Evolutionary conservation across 2,888 invertebrate genomes (phyloP), one percentile per base, ranked within the genome.

Genomic region (Lasioglossum villosulum): DNA sequence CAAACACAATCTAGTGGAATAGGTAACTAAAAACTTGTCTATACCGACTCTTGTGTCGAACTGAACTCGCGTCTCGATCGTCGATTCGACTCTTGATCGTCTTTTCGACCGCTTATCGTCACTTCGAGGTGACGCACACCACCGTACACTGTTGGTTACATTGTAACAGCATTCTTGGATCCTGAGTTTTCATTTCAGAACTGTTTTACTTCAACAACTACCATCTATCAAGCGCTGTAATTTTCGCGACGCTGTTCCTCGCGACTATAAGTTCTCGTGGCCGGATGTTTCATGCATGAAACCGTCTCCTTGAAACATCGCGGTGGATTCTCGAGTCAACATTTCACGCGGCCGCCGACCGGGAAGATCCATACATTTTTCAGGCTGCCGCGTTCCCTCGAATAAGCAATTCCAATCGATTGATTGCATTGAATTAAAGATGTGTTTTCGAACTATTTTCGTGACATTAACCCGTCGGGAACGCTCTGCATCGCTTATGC

Each of bases 211-310:
- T n/a, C n/a, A n/a, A n/a, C n/a, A n/a, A n/a, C 14, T 4, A 37
- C 4, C 56, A 8, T 56, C 37, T 34, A 37, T 56, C 34, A 2
- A 52, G 16, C 12, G 10, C 42, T 10, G n/a, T 16, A 39, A 42
- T 39, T 75, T 30, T 23, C 4, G 30, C 16, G 10, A 10, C 19
- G n/a, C 19, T 16, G 16, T 19, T 76, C 42, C 52, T 37, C 42
- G 63, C 12, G n/a, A 37, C 37, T 10, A 2, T 23, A 37, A 23
- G 3, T 66, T 16, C 34, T 1, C 4, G 12, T 1, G 23, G 4
- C 39, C 23, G 68, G 23, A 68, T 68, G 68, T 37, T 68, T 68
- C 68, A 68, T 68, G 68, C 68, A 68, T 68, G 68, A 68, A 68
- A 68, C 68, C 68, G 23, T 68, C 68, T 68, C 34, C 66, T 30